These are phyloP conservation scores for Bombus confusus DNA, from an alignment of 1,140 invertebrate species.

Conservation along the genomic window DNA sequence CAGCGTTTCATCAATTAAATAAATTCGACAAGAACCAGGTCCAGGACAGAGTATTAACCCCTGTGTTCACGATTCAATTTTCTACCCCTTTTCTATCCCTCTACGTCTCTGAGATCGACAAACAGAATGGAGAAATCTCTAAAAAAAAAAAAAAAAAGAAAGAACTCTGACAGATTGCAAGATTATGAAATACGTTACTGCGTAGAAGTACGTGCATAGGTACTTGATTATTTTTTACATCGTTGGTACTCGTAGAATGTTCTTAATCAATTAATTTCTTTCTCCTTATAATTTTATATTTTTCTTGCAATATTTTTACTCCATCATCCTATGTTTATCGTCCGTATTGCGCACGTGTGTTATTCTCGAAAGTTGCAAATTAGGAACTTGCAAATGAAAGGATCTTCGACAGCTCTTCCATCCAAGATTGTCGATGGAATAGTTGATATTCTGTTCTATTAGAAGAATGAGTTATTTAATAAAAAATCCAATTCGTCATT, in stretches of 20 bases:
- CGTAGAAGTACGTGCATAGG: no score
- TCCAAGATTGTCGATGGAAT: no score
- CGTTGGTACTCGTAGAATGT: neutral
- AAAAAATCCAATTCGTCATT: neutral
- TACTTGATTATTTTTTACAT: no score
- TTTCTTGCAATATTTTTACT: no score
- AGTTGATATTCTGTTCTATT: neutral
- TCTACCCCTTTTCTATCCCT: neutral
- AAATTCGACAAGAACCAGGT: slow-evolving; percentile 44
- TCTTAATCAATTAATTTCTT: neutral
- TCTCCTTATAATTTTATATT: no score
- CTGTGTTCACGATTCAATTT: slow-evolving; percentile 31
- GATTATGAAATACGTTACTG: neutral
- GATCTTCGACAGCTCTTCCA: no score
- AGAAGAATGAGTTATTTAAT: neutral
- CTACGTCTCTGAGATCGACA: neutral
- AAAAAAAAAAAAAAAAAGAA: neutral
- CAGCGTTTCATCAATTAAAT: slow-evolving; percentile 52
- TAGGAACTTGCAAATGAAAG: no score
- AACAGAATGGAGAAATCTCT: no score
- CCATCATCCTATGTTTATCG: no score
- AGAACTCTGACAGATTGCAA: neutral
- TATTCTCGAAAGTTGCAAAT: no score
- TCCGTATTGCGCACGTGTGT: no score
- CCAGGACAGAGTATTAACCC: slow-evolving; percentile 25